phyloP scores from a whole-genome alignment of 2,888 invertebrate genomes.

The Pristionchus maxplancki region DNA sequence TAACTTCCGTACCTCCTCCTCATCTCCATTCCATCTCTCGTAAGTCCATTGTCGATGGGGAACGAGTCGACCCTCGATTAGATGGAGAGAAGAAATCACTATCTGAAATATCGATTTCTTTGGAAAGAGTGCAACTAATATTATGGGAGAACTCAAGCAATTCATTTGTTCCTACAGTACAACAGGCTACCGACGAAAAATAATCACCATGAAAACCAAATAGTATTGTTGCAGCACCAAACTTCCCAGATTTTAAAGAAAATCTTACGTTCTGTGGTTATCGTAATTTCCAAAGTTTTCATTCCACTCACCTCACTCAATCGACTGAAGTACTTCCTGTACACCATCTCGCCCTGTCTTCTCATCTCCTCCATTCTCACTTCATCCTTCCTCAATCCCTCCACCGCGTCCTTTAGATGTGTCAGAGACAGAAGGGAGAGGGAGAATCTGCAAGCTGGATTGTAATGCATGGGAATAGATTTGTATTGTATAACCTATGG shows the following conservation, averaged over 20 bases:
- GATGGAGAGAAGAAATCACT: constrained; percentile 10
- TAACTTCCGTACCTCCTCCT: neutral
- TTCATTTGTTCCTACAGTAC: too few relatives aligned
- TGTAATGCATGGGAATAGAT: too few relatives aligned
- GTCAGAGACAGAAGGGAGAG: neutral
- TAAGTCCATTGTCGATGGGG: constrained; percentile 38
- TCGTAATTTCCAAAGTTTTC: neutral
- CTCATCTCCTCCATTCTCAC: constrained; percentile 28
- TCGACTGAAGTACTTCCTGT: constrained; percentile 2
- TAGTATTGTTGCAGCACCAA: neutral
- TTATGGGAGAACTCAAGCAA: too few relatives aligned
- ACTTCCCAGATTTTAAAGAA: too few relatives aligned
- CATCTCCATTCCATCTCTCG: constrained; percentile 39
- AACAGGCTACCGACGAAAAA: too few relatives aligned
- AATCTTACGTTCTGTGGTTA: too few relatives aligned
- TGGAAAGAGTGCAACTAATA: too few relatives aligned
- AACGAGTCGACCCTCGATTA: constrained; percentile 42
- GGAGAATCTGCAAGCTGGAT: neutral
- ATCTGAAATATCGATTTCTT: constrained; percentile 12
- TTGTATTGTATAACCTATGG: neutral
- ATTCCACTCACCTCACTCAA: neutral
- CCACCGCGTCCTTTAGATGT: neutral
- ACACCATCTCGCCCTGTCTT: neutral
- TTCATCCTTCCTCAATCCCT: neutral
- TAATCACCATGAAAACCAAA: neutral